A percentile compares a stretch with the other conserved stretches of the same genome.
These are phyloP conservation scores for Ophthalmolycus amberensis DNA, from an alignment of 2,113 vertebrate species.

Conservation along the genomic window DNA sequence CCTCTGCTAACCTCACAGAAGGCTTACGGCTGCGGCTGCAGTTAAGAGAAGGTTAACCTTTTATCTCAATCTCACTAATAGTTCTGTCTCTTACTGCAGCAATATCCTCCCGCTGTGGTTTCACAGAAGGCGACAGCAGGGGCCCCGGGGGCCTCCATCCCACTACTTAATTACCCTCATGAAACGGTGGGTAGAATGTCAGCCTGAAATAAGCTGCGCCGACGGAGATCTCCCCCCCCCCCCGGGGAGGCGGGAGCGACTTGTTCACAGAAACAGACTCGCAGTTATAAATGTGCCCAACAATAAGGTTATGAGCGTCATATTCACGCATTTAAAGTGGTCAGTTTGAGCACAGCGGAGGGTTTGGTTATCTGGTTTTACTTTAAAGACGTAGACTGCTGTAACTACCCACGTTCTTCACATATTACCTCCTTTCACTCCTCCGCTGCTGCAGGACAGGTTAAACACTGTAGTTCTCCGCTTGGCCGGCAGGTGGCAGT, in stretches of 20 bases:
- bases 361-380: no score
- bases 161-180: constrained; percentile 73
- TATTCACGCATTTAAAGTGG: no score
- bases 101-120: neutral
- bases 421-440: neutral
- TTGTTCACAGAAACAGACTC: no score
- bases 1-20: no score
- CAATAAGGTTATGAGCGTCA: no score
- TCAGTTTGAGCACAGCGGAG: no score
- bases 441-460: fast-evolving
- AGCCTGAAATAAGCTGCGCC: constrained; percentile 58
- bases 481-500: constrained; percentile 48
- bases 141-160: constrained; percentile 55
- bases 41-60: neutral
- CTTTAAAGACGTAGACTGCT: neutral
- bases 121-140: constrained; percentile 23
- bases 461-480: neutral
- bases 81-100: neutral
- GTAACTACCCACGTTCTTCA: neutral
- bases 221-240: neutral
- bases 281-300: no score
- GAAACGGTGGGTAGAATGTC: constrained; percentile 74
- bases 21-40: neutral
- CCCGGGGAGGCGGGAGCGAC: no score
- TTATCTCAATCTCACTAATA: neutral